Conservation (phyloP, 2,113 vertebrate species). For the Callaeas wilsoni region DNA sequence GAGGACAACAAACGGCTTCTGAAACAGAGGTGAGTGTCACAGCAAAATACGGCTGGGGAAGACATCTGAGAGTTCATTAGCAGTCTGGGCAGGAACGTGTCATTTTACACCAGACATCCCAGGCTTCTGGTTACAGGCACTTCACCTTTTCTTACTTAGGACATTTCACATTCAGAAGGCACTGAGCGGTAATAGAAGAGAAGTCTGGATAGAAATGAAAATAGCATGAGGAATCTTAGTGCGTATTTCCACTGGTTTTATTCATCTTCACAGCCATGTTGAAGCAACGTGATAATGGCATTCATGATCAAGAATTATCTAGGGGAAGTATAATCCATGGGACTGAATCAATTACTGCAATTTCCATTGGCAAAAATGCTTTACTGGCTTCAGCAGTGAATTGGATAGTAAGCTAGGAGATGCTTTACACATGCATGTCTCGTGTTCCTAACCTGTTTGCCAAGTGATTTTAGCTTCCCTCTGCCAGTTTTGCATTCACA, state of each 20-base stretch:
- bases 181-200: not conserved
- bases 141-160: not conserved
- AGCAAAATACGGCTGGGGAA: not conserved
- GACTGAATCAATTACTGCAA: not conserved
- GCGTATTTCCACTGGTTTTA: not conserved
- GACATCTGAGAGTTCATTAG: not conserved
- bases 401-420: not conserved
- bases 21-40: slow-evolving; percentile 81
- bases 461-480: slow-evolving; percentile 4
- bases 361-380: slow-evolving; percentile 19
- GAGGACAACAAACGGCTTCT: slow-evolving; percentile 87
- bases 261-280: not conserved
- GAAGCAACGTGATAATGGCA: not conserved
- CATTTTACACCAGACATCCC: not conserved
- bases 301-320: not conserved
- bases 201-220: not conserved
- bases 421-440: slow-evolving; percentile 15
- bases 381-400: not conserved
- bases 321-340: not conserved
- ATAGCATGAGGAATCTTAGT: not conserved
- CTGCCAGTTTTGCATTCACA: slow-evolving; percentile 1
- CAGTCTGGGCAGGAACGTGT: accelerated
- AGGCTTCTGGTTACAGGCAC: not conserved
- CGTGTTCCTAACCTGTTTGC: slow-evolving; percentile 2
- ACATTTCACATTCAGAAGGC: not conserved